Evolutionary conservation across 2,888 invertebrate genomes (phyloP).

Genomic region (Acutogordius australiensis): DNA sequence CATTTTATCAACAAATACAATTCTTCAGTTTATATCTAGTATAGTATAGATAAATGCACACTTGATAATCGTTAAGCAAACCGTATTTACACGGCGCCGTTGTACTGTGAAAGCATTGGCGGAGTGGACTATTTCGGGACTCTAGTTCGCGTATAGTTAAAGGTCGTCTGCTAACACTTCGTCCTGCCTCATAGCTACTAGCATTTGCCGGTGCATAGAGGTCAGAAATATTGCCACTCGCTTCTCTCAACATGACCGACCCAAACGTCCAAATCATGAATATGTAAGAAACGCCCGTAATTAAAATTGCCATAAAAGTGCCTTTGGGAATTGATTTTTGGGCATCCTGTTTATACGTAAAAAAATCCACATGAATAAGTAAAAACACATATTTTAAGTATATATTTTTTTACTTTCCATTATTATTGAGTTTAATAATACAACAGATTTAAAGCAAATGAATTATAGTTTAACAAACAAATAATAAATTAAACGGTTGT

Average conservation of each 20-base stretch:
- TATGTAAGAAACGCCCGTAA: constrained; percentile 57
- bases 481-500: too few species aligned
- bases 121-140: background rate
- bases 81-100: constrained; percentile 18
- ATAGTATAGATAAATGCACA: too few species aligned
- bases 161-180: too few species aligned
- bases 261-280: constrained; percentile 52
- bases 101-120: background rate
- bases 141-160: background rate
- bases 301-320: constrained; percentile 47
- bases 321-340: constrained; percentile 67
- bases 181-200: constrained; percentile 11
- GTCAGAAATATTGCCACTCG: constrained; percentile 39
- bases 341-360: constrained; percentile 40
- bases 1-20: too few species aligned
- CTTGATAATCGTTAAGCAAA: constrained; percentile 20
- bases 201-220: constrained; percentile 26
- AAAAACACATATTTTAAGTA: too few species aligned
- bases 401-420: too few species aligned
- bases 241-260: constrained; percentile 44
- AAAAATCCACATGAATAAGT: too few species aligned
- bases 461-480: too few species aligned
- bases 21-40: too few species aligned
- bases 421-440: too few species aligned
- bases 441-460: too few species aligned